phyloP scores from a whole-genome alignment of 2,888 invertebrate genomes.

The Myopa tessellatipennis region DNA sequence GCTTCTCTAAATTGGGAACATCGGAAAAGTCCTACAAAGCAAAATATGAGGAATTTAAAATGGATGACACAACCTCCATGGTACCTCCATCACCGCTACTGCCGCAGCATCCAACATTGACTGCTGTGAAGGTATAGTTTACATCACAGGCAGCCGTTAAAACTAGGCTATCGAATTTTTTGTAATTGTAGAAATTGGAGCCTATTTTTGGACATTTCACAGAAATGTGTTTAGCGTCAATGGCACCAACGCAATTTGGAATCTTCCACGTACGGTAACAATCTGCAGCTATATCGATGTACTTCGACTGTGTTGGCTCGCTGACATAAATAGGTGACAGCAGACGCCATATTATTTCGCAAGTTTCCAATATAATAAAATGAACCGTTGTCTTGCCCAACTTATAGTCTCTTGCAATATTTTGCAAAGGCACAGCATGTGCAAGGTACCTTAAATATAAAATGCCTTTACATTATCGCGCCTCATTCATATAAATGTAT shows the following conservation, averaged over 20 bases:
- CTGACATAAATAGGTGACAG: conserved; percentile 36
- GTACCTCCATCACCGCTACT: conserved; percentile 32
- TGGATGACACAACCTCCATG: no score
- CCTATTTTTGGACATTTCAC: background rate
- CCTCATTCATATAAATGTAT: background rate
- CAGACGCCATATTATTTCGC: conserved; percentile 68
- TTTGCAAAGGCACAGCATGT: conserved; percentile 41
- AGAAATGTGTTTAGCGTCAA: conserved; percentile 8
- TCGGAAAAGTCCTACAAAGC: background rate
- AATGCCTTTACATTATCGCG: background rate
- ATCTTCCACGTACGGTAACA: background rate
- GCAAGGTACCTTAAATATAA: conserved; percentile 30
- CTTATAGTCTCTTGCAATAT: conserved; percentile 38
- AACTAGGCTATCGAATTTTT: background rate
- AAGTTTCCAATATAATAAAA: conserved; percentile 39
- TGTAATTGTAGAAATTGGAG: background rate
- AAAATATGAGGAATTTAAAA: background rate
- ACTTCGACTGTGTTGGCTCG: conserved; percentile 2
- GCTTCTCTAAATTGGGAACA: conserved; percentile 11
- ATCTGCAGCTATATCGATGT: background rate
- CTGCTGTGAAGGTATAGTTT: conserved; percentile 1
- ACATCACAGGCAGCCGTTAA: conserved; percentile 8
- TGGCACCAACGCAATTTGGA: conserved; percentile 25
- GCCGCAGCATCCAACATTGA: conserved; percentile 23
- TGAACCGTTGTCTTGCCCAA: conserved; percentile 68